These are phyloP conservation scores for Tenthredo amoena DNA, from an alignment of 2,888 invertebrate species.

Conservation along the genomic window DNA sequence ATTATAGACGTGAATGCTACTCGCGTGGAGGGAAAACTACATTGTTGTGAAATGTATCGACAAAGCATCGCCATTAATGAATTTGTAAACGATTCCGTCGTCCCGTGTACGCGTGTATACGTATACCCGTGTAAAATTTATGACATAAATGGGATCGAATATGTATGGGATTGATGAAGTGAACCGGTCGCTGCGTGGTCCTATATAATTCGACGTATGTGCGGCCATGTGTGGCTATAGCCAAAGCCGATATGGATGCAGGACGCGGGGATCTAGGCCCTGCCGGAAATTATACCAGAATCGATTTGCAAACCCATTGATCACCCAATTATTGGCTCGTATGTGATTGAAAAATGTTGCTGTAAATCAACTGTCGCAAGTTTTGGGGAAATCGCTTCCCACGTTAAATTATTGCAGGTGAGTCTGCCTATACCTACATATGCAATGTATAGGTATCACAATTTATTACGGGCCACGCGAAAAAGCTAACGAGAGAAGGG, in stretches of 20 bases:
- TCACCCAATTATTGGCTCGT: background rate
- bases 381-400: background rate
- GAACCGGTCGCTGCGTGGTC: background rate
- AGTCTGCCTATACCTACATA: no score
- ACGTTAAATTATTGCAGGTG: background rate
- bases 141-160: background rate
- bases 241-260: no score
- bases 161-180: background rate
- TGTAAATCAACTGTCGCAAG: background rate
- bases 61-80: background rate
- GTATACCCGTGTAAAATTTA: background rate
- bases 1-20: no score
- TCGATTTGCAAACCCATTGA: slow-evolving; percentile 60
- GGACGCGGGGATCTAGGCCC: slow-evolving; percentile 56
- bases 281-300: slow-evolving; percentile 66
- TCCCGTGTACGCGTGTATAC: no score
- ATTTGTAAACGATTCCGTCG: background rate
- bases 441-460: no score
- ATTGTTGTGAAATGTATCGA: background rate
- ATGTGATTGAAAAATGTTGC: slow-evolving; percentile 3
- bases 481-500: background rate
- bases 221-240: background rate
- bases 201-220: background rate
- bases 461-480: background rate
- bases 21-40: background rate